These are phyloP conservation scores for Anthopleura sola DNA, from an alignment of 64 coral and sea anemone genomes.

Conservation along the genomic window DNA sequence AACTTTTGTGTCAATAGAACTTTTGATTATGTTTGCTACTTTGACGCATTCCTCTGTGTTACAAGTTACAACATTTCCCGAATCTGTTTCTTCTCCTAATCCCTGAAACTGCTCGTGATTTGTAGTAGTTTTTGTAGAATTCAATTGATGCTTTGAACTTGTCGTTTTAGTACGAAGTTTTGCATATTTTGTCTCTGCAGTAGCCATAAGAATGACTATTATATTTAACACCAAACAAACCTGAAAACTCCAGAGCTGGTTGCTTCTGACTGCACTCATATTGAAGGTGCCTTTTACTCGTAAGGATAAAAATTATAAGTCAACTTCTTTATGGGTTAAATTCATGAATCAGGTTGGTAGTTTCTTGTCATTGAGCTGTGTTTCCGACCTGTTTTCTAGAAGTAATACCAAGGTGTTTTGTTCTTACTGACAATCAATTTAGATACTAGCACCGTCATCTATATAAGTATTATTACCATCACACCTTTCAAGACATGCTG, in stretches of 20 bases:
- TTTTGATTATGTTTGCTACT: conserved; percentile 53
- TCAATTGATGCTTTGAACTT: background rate
- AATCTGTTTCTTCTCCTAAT: background rate
- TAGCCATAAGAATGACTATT: background rate
- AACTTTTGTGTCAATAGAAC: conserved; percentile 46
- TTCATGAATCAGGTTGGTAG: background rate
- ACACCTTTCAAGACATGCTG: background rate
- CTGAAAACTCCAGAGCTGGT: background rate
- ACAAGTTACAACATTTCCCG: conserved; percentile 25
- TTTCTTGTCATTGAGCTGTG: too few relatives aligned
- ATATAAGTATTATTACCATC: background rate
- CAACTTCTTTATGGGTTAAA: too few relatives aligned
- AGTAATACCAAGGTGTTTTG: too few relatives aligned
- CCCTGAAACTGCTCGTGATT: background rate
- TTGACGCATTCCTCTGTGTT: conserved; percentile 45
- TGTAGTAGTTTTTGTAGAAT: background rate
- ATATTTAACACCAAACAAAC: background rate
- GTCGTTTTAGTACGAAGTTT: background rate
- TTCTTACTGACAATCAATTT: background rate
- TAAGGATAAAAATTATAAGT: too few relatives aligned
- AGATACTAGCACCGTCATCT: background rate
- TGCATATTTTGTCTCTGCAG: background rate
- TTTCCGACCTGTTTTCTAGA: too few relatives aligned
- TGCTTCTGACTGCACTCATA: background rate
- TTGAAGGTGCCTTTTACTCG: background rate